Conservation (phyloP, 1,140 invertebrate species). For the Eumaeus atala region DNA sequence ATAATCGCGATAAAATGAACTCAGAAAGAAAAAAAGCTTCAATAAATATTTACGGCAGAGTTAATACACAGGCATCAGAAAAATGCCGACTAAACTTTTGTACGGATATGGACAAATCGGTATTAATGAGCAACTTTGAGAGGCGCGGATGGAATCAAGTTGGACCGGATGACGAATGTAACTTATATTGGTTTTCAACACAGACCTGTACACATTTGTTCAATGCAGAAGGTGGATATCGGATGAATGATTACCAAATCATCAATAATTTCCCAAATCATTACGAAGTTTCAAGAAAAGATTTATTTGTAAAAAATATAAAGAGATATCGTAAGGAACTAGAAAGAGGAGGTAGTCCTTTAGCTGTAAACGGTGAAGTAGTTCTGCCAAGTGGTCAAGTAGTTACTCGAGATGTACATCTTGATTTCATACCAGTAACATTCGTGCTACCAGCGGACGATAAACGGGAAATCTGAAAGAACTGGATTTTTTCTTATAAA, state of each 20-base stretch:
- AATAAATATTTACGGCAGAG: too few species aligned
- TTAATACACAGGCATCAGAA: constrained; percentile 37
- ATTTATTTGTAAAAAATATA: constrained; percentile 96
- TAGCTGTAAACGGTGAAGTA: constrained; percentile 82
- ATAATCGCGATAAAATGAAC: constrained; percentile 10
- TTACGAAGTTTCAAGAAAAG: constrained; percentile 95
- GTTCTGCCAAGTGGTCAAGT: constrained; percentile 59
- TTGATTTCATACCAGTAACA: constrained; percentile 95
- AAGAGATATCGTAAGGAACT: constrained; percentile 94
- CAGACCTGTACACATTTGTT: constrained; percentile 93
- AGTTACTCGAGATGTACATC: constrained; percentile 85
- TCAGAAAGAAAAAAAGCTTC: too few species aligned
- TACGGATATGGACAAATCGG: constrained; percentile 95
- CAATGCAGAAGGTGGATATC: constrained; percentile 92
- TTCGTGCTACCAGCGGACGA: constrained; percentile 97
- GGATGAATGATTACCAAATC: constrained; percentile 92
- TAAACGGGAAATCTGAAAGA: constrained; percentile 96
- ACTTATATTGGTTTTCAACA: constrained; percentile 96
- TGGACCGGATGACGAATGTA: constrained; percentile 95
- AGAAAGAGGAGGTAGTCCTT: constrained; percentile 89
- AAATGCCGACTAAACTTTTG: constrained; percentile 85
- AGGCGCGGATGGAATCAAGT: constrained; percentile 94
- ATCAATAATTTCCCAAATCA: constrained; percentile 97
- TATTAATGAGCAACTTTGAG: constrained; percentile 94
- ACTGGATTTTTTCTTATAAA: constrained; percentile 91